A percentile compares a stretch with the other conserved stretches of the same genome.
phyloP scores from a whole-genome alignment of 2,888 invertebrate species.

The Andrena praecox region DNA sequence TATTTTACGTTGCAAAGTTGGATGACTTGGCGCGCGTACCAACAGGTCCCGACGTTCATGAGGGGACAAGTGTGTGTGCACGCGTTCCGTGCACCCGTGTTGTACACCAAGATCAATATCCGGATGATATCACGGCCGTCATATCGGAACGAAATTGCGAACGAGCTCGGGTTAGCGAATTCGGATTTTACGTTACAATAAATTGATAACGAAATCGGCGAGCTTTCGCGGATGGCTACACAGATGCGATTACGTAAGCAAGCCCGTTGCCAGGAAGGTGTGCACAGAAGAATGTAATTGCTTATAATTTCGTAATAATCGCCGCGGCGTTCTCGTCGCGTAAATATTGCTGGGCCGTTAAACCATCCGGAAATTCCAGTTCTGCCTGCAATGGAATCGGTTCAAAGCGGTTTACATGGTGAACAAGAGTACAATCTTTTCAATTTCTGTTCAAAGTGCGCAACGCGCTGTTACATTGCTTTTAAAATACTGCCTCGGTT shows the following conservation, averaged over 20 bases:
- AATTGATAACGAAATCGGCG: slow-evolving; percentile 70
- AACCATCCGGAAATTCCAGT: slow-evolving; percentile 12
- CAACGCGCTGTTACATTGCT: too few relatives aligned
- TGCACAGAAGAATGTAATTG: slow-evolving; percentile 45
- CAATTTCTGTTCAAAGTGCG: too few relatives aligned
- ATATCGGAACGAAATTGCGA: slow-evolving; percentile 68
- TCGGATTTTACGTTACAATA: slow-evolving; percentile 71
- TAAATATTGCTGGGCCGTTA: background rate
- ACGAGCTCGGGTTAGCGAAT: slow-evolving; percentile 64
- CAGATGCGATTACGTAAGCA: slow-evolving; percentile 60
- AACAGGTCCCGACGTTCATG: slow-evolving; percentile 45
- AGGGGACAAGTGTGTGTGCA: background rate
- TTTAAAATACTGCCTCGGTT: too few relatives aligned
- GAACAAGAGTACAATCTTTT: too few relatives aligned
- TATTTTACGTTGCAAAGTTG: background rate
- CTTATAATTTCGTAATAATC: slow-evolving; percentile 12
- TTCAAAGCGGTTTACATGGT: too few relatives aligned
- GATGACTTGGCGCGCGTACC: slow-evolving; percentile 8
- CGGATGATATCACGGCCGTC: slow-evolving; percentile 64
- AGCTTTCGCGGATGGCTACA: slow-evolving; percentile 41
- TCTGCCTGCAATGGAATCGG: background rate
- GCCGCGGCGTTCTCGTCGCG: background rate
- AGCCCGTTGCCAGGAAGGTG: slow-evolving; percentile 28
- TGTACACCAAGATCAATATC: slow-evolving; percentile 67
- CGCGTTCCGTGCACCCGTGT: slow-evolving; percentile 19